Evolutionary conservation across 2,113 vertebrate species (phyloP).

Genomic region (Sturnira hondurensis): DNA sequence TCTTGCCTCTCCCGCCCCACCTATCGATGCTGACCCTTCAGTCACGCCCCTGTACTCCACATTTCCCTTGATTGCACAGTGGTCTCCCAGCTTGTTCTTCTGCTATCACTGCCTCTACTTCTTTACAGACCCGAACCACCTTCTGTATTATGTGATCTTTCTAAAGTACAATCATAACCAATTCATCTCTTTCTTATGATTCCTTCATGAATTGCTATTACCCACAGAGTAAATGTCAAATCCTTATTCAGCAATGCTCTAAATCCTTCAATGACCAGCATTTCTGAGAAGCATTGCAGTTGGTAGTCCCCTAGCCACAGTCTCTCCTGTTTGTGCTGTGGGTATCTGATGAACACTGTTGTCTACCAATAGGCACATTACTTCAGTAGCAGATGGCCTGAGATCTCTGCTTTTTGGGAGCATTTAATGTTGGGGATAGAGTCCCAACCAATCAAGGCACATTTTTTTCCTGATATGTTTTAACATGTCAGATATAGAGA

Average conservation of each 20-base stretch:
- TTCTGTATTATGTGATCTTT: neutral
- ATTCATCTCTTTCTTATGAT: neutral
- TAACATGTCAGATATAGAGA: neutral
- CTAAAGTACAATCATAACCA: neutral
- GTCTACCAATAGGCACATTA: neutral
- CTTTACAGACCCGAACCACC: neutral
- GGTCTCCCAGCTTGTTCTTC: neutral
- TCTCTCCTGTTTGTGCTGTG: neutral
- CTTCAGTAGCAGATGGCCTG: neutral
- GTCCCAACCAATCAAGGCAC: neutral
- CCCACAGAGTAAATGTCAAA: neutral
- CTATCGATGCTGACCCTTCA: neutral
- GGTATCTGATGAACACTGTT: neutral
- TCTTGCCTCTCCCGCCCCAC: neutral
- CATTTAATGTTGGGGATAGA: neutral
- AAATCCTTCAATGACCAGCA: neutral
- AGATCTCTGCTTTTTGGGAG: neutral
- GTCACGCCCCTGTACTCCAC: neutral
- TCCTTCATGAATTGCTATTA: neutral
- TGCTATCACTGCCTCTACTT: neutral
- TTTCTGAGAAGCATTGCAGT: neutral
- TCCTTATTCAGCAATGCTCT: neutral
- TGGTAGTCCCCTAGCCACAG: neutral
- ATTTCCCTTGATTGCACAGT: neutral
- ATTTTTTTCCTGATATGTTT: neutral